Conservation (phyloP, 2,888 invertebrate species). For the Volucella zonaria region DNA sequence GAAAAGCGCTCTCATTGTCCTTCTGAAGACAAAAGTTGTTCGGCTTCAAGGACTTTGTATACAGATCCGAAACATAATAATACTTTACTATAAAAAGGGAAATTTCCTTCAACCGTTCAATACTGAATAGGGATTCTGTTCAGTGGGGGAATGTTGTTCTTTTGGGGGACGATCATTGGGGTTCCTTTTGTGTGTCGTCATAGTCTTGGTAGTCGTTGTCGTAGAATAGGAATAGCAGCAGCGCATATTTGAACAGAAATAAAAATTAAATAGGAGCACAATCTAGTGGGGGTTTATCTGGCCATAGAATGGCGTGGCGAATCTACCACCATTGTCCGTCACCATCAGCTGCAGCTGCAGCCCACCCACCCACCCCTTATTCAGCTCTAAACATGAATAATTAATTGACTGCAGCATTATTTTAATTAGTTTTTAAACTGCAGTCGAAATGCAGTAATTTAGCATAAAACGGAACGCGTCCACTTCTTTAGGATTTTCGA, state of each 20-base stretch:
- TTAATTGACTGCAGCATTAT: constrained; percentile 83
- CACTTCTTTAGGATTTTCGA: constrained; percentile 21
- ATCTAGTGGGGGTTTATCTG: constrained; percentile 30
- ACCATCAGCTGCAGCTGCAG: background rate
- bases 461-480: constrained; percentile 68
- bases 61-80: no score
- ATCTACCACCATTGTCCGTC: constrained; percentile 10
- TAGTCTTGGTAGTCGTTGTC: constrained; percentile 58
- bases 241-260: constrained; percentile 70
- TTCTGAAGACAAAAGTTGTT: no score
- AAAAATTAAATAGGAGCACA: constrained; percentile 69
- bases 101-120: no score
- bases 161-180: constrained; percentile 18
- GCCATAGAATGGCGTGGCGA: background rate
- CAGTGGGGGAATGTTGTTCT: constrained; percentile 4
- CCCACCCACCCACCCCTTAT: constrained; percentile 18
- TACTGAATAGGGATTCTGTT: no score
- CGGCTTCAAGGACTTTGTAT: no score
- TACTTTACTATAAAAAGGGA: no score
- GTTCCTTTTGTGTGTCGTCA: background rate
- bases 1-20: no score
- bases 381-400: constrained; percentile 80
- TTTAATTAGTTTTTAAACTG: constrained; percentile 83
- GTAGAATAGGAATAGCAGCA: constrained; percentile 54
- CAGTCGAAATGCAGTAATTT: constrained; percentile 75